Evolutionary conservation across 2,888 invertebrate genomes (phyloP).

Genomic region (Odiellus spinosus): DNA sequence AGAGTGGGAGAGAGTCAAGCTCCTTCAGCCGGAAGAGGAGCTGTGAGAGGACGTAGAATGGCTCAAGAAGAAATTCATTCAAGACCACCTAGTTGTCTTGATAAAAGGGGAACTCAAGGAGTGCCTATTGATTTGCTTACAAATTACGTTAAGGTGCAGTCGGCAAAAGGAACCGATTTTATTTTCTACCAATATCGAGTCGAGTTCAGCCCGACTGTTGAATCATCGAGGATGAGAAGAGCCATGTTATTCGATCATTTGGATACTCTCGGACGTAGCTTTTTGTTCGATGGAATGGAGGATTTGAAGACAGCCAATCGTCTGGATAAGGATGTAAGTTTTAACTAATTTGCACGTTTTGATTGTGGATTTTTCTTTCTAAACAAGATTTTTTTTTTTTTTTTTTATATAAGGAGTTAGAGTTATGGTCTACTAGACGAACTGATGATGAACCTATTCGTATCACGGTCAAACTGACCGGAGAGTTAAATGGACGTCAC

Average conservation of each 20-base stretch:
- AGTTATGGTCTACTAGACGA: conserved; percentile 2
- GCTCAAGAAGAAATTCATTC: too few relatives aligned
- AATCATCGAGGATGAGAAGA: conserved; percentile 26
- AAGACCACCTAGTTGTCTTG: too few relatives aligned
- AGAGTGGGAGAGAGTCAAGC: too few relatives aligned
- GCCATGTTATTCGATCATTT: conserved; percentile 26
- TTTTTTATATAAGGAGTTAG: too few relatives aligned
- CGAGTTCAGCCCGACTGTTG: conserved; percentile 28
- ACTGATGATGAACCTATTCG: conserved; percentile 19
- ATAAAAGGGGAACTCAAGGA: conserved; percentile 8
- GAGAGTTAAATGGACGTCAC: conserved; percentile 22
- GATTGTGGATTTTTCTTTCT: background rate
- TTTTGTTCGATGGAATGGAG: conserved; percentile 20
- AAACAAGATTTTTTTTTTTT: too few relatives aligned
- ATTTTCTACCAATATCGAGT: conserved; percentile 29
- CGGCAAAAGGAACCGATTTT: conserved; percentile 20
- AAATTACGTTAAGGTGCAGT: conserved; percentile 27
- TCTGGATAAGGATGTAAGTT: conserved; percentile 8
- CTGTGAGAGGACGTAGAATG: too few relatives aligned
- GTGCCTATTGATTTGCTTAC: conserved; percentile 13
- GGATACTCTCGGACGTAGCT: conserved; percentile 15
- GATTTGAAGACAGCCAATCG: conserved; percentile 10
- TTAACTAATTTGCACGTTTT: background rate
- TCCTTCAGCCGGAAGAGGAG: too few relatives aligned
- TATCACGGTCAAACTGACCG: conserved; percentile 22